A percentile compares a stretch with the other conserved stretches of the same genome.
These are phyloP conservation scores for Pandemis heparana DNA, from an alignment of 2,888 invertebrate species.

Conservation along the genomic window DNA sequence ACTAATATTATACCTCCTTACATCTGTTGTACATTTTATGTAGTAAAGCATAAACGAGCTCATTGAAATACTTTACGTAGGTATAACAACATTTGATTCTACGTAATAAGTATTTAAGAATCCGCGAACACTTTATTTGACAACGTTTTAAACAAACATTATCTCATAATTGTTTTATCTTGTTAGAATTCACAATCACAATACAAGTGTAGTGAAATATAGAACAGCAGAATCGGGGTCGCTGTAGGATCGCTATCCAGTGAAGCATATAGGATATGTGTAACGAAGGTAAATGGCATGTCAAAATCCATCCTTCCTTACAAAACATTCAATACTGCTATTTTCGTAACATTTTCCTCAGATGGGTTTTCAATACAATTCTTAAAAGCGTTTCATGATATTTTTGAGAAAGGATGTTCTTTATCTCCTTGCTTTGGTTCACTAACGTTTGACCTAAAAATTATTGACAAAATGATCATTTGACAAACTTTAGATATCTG, in stretches of 20 bases:
- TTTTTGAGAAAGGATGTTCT: conserved; percentile 10
- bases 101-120: neutral
- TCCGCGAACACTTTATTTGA: neutral
- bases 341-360: conserved; percentile 11
- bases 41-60: neutral
- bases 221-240: neutral
- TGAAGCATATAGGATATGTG: conserved; percentile 12
- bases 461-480: no score
- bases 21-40: neutral
- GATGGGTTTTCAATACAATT: conserved; percentile 4
- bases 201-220: neutral
- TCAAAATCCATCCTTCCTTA: conserved; percentile 23
- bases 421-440: conserved; percentile 18
- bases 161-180: neutral
- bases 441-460: no score
- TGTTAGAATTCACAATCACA: neutral
- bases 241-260: conserved; percentile 17
- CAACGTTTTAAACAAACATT: neutral
- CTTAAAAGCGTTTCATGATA: conserved; percentile 3
- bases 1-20: neutral
- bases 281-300: conserved; percentile 37
- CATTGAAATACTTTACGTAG: neutral
- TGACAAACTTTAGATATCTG: no score
- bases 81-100: neutral
- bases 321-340: conserved; percentile 8